These are phyloP conservation scores for Apodemus sylvaticus DNA, from an alignment of 2,113 vertebrate species.

Conservation along the genomic window DNA sequence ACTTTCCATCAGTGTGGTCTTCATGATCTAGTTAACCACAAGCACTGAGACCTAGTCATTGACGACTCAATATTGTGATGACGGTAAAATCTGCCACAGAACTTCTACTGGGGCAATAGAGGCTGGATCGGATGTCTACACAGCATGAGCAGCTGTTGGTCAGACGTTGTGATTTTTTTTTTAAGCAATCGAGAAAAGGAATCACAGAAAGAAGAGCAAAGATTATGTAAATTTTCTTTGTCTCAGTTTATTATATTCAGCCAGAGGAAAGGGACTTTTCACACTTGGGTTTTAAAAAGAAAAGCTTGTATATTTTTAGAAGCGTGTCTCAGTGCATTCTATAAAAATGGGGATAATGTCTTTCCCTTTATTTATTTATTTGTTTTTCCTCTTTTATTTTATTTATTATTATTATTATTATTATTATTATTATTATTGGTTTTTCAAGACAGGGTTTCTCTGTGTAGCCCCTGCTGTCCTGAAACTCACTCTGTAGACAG, in stretches of 20 bases:
- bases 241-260: not conserved
- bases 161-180: not conserved
- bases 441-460: too few relatives aligned
- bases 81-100: constrained; percentile 31
- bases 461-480: too few relatives aligned
- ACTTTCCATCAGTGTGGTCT: constrained; percentile 49
- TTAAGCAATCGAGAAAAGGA: not conserved
- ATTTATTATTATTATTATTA: too few relatives aligned
- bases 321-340: not conserved
- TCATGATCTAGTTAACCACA: constrained; percentile 41
- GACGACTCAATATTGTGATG: constrained; percentile 8
- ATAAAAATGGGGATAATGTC: not conserved
- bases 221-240: not conserved
- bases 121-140: not conserved
- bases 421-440: too few relatives aligned
- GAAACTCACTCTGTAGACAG: too few relatives aligned
- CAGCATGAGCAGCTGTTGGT: not conserved
- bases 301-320: not conserved
- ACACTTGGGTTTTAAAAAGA: not conserved
- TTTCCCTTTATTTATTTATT: too few relatives aligned
- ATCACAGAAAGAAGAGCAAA: not conserved
- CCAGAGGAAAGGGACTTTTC: not conserved
- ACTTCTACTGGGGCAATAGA: not conserved
- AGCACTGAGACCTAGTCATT: not conserved
- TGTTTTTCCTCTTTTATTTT: too few relatives aligned